Evolutionary conservation across 2,113 vertebrate species (phyloP).

Genomic region (Pteronura brasiliensis): DNA sequence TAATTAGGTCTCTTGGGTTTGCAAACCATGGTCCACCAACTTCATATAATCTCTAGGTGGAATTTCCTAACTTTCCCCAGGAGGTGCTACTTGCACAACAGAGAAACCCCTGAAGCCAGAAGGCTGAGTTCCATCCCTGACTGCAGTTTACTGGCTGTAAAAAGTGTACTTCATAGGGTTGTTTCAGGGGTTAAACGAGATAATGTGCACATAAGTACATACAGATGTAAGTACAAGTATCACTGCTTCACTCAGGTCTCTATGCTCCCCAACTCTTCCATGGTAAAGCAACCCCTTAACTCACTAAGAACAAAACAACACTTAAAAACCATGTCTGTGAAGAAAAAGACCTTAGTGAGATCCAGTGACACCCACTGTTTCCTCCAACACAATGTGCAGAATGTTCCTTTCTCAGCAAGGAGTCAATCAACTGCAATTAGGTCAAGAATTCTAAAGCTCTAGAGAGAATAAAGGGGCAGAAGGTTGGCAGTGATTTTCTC

Average conservation of each 20-base stretch:
- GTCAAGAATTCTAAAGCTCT: not conserved
- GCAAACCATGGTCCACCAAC: not conserved
- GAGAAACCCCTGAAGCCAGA: not conserved
- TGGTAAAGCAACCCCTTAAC: not conserved
- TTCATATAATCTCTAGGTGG: not conserved
- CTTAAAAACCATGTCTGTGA: not conserved
- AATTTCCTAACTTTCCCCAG: conserved; percentile 24
- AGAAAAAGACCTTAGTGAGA: not conserved
- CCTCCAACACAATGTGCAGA: not conserved
- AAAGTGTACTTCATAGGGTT: not conserved
- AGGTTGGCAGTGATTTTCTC: not conserved
- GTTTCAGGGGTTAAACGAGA: not conserved
- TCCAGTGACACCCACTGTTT: not conserved
- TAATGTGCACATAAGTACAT: not conserved
- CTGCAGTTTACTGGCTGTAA: not conserved
- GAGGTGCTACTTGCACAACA: not conserved
- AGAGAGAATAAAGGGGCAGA: not conserved
- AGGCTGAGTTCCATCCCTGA: not conserved
- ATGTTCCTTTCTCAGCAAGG: not conserved
- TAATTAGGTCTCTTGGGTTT: not conserved
- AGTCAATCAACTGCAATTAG: not conserved
- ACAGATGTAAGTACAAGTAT: not conserved
- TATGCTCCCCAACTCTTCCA: not conserved
- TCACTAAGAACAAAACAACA: not conserved
- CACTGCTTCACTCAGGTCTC: not conserved